Percentiles rank a stretch among this genome's conserved stretches.
Conservation (phyloP, 2,888 invertebrate genomes). For the Drosophila neonasuta region DNA sequence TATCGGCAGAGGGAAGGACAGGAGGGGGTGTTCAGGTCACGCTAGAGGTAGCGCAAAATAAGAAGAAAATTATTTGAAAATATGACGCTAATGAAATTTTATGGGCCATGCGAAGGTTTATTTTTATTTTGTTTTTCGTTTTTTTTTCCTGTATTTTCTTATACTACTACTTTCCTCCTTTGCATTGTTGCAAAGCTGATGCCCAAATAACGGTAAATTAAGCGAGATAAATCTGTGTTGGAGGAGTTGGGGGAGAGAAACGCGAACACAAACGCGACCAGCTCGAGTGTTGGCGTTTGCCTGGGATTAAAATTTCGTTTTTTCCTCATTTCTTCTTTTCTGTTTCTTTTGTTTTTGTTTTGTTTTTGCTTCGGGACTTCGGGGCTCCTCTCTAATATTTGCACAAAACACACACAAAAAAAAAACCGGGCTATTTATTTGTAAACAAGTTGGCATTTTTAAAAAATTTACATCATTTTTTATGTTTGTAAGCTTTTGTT, state of each 20-base stretch:
- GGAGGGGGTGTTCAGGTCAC: slow-evolving; percentile 39
- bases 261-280: background rate
- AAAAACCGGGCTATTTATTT: slow-evolving; percentile 64
- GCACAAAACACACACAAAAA: slow-evolving; percentile 24
- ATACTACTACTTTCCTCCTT: slow-evolving; percentile 14
- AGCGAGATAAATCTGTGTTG: slow-evolving; percentile 74
- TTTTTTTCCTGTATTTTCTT: slow-evolving; percentile 29
- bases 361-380: slow-evolving; percentile 21
- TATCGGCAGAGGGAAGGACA: background rate
- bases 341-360: slow-evolving; percentile 21
- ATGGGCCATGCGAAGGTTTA: slow-evolving; percentile 79
- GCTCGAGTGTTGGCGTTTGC: slow-evolving; percentile 60
- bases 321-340: slow-evolving; percentile 44
- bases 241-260: background rate
- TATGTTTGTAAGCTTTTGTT: slow-evolving; percentile 50
- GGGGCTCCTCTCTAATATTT: slow-evolving; percentile 44
- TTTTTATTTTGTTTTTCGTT: slow-evolving; percentile 73
- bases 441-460: slow-evolving; percentile 73
- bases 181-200: slow-evolving; percentile 73
- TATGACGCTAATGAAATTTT: slow-evolving; percentile 79
- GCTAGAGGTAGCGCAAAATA: slow-evolving; percentile 52
- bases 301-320: slow-evolving; percentile 67
- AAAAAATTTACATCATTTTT: slow-evolving; percentile 69
- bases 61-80: slow-evolving; percentile 75
- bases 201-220: slow-evolving; percentile 77